A percentile compares a stretch with the other conserved stretches of the same genome.
Evolutionary conservation across 2,888 invertebrate genomes (phyloP).

Genomic region (Eupithecia inturbata): DNA sequence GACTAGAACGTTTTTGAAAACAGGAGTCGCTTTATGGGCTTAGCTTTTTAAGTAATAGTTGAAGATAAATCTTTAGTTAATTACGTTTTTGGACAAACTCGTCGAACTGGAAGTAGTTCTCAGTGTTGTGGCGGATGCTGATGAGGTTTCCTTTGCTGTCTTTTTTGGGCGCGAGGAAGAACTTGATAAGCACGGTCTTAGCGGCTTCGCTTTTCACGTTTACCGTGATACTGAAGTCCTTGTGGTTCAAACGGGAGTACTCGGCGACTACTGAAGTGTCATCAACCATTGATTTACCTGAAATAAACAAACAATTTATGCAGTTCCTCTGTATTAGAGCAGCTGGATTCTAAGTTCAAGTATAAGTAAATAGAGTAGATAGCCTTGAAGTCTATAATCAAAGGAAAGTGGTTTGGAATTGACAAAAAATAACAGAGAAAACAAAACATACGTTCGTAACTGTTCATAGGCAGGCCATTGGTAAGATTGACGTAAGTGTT

Average conservation of each 20-base stretch:
- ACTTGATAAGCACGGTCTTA: slow-evolving; percentile 81
- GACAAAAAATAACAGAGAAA: not conserved
- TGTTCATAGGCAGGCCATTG: slow-evolving; percentile 43
- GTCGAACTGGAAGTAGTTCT: slow-evolving; percentile 85
- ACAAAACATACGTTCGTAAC: slow-evolving; percentile 27
- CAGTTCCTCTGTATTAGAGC: not conserved
- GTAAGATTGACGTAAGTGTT: slow-evolving; percentile 85
- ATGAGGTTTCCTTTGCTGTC: slow-evolving; percentile 82
- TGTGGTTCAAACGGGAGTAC: slow-evolving; percentile 88
- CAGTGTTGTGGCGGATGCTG: slow-evolving; percentile 79
- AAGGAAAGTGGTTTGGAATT: not conserved
- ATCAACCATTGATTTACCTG: slow-evolving; percentile 45
- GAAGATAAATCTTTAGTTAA: slow-evolving; percentile 16
- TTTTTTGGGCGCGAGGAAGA: slow-evolving; percentile 89
- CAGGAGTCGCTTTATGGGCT: not conserved
- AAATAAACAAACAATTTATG: not conserved
- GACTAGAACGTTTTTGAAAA: not conserved
- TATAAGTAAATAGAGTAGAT: not conserved
- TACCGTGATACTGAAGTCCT: slow-evolving; percentile 86
- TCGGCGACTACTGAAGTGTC: slow-evolving; percentile 83
- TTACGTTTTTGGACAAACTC: slow-evolving; percentile 73
- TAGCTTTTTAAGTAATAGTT: not conserved
- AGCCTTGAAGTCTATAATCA: not conserved
- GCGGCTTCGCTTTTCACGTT: slow-evolving; percentile 83
- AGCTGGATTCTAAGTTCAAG: not conserved